Conservation (phyloP, 2,113 vertebrate species). For the Larimichthys crocea region DNA sequence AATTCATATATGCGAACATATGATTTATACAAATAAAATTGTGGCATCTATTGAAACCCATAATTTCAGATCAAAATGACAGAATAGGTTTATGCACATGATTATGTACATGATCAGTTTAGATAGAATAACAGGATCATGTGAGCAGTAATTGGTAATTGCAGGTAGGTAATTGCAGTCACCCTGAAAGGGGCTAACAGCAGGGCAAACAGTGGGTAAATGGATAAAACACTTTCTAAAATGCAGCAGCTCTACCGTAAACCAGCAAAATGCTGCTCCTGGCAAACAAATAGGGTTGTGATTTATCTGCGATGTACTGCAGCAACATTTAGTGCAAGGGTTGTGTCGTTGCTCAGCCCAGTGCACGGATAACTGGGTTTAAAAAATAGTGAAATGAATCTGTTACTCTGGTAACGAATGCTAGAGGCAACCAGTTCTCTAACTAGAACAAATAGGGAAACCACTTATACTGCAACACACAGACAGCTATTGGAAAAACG, state of each 20-base stretch:
- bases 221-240: slow-evolving; percentile 30
- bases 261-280: slow-evolving; percentile 21
- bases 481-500: background rate
- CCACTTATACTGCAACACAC: background rate
- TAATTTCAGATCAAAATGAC: slow-evolving; percentile 1
- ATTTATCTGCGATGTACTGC: slow-evolving; percentile 28
- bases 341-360: background rate
- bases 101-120: background rate
- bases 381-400: background rate
- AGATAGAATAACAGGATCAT: background rate
- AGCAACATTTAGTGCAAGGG: slow-evolving; percentile 17
- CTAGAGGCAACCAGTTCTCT: background rate
- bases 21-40: background rate
- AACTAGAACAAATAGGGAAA: slow-evolving; percentile 6
- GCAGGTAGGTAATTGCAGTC: background rate
- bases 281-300: slow-evolving; percentile 21
- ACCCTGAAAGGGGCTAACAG: slow-evolving; percentile 10
- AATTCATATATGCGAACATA: background rate
- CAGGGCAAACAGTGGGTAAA: background rate
- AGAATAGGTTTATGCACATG: background rate
- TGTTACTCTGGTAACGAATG: slow-evolving; percentile 2
- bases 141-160: background rate
- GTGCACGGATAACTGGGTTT: background rate
- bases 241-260: slow-evolving; percentile 22
- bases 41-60: background rate